Base-by-base conservation (phyloP, 2,888 invertebrate genomes). In the Heteromurus nitidus region DNA sequence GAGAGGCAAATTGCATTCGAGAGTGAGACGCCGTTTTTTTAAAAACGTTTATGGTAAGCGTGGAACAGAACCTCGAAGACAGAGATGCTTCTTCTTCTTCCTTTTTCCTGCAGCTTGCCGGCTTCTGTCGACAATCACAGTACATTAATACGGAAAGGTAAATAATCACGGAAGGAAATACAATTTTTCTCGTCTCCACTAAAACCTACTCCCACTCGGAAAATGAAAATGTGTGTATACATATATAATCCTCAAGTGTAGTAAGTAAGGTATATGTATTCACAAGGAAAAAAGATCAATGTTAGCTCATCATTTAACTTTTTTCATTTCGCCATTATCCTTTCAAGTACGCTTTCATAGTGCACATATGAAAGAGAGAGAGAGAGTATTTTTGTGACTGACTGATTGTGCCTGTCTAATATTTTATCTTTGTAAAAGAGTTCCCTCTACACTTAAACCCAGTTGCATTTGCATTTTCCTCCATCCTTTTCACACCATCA, bases 401-500 rank as follows among this genome's bases (percentile, higher is more conserved):
- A n/a, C 26, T 16, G 24, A 24, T 24, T 24, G 26, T 55, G 55
- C 9, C 7, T 55, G 55, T n/a, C 7, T 18, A 22, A 53, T 53
- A 53, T 22, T 13, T 24, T 55, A 26, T 36, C 13, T 5, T 36
- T 9, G 36, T 20, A 20, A 50, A 9, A 9, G 13, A 3, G 3
- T 20, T 18, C 20, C 50, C 13, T 26, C 28, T 58, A 24, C 13
- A 58, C 58, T 22, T 22, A 20, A 67, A 50, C 64, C 55, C 68
- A 62, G 31, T 31, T 68, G 31, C 30, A 26, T 60, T 50, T 68
- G 70, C 70, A 47, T 72, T 58, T 64, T 13, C 64, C 44, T n/a
- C 42, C 53, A 67, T 80, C 62, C 73, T 80, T 80, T 80, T 80
- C 73, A 80, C 80, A 80, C 80, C 80, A 80, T 74, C 80, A 80